Evolutionary conservation across 2,797 vertebrate species (phyloP).

Genomic region (Tragelaphus eurycerus): DNA sequence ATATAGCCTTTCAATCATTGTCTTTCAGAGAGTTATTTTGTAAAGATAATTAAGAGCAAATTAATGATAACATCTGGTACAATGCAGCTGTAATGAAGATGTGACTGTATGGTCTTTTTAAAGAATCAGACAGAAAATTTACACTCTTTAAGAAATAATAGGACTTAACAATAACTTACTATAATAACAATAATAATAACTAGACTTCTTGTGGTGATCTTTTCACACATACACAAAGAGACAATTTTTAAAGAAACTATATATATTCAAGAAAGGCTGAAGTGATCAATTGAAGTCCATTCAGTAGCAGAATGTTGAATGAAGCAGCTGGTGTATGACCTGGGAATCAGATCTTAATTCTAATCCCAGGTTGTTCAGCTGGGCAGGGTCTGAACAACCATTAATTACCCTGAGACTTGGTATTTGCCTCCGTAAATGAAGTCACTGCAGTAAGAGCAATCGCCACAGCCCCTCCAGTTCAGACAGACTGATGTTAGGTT

Average conservation of each 20-base stretch:
- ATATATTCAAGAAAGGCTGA: not conserved
- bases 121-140: not conserved
- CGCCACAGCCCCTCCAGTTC: not conserved
- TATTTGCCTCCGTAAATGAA: constrained; percentile 17
- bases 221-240: not conserved
- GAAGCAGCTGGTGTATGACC: not conserved
- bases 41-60: constrained; percentile 26
- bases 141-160: not conserved
- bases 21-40: not conserved
- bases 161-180: not conserved
- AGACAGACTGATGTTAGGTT: not conserved
- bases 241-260: not conserved
- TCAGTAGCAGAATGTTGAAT: not conserved
- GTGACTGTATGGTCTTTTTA: not conserved
- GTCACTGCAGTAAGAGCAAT: not conserved
- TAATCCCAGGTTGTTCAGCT: not conserved
- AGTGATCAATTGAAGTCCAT: not conserved
- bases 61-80: not conserved
- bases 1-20: not conserved
- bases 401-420: not conserved
- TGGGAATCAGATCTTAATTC: not conserved
- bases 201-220: not conserved
- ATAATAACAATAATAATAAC: not conserved
- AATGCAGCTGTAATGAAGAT: constrained; percentile 31
- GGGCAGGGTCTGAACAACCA: not conserved